phyloP scores from a whole-genome alignment of 2,888 invertebrate species.

The Rhimphoctona megacephalus region DNA sequence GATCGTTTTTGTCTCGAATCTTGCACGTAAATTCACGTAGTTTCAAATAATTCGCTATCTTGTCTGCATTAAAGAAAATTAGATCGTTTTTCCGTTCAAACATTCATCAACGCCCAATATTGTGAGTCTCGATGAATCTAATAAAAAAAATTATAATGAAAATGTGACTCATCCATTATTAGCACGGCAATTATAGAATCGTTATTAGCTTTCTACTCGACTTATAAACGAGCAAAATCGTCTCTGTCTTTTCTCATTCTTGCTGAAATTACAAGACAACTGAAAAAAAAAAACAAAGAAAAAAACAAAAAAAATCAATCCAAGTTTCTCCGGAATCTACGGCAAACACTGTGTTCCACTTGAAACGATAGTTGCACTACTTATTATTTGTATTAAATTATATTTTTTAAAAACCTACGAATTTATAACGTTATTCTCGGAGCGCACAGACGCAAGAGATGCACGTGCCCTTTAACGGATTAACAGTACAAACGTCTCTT shows the following conservation, averaged over 20 bases:
- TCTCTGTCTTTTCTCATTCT: neutral
- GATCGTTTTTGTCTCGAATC: constrained; percentile 13
- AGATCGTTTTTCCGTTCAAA: constrained; percentile 8
- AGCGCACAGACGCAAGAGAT: too few species aligned
- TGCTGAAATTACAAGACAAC: neutral
- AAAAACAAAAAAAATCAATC: neutral
- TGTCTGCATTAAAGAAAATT: neutral
- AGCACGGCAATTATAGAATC: neutral
- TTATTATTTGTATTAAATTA: too few species aligned
- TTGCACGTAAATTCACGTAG: neutral
- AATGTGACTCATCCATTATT: too few species aligned
- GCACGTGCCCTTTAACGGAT: too few species aligned
- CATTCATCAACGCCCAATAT: neutral
- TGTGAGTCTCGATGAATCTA: too few species aligned
- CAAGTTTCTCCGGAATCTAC: too few species aligned
- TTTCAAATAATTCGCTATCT: neutral
- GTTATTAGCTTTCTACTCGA: neutral
- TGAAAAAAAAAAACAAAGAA: neutral
- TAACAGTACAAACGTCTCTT: too few species aligned
- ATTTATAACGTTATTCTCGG: too few species aligned
- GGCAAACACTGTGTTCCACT: too few species aligned
- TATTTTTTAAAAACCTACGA: too few species aligned
- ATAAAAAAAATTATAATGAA: too few species aligned
- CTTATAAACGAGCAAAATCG: neutral
- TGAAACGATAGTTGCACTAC: too few species aligned